Conservation (phyloP, 2,888 invertebrate species). For the Volucella bombylans region DNA sequence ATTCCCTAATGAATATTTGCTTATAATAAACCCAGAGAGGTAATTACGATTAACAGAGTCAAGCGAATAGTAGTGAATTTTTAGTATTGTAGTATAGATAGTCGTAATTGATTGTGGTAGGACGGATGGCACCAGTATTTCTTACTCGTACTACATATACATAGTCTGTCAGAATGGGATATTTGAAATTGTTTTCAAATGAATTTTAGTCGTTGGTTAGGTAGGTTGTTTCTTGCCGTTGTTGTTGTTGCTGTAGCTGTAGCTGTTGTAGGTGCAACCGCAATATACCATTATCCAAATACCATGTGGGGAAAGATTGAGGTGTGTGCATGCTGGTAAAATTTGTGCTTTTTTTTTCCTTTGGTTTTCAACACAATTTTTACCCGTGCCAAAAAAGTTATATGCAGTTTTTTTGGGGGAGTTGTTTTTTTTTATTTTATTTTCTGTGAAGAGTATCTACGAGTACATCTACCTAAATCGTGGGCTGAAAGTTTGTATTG, state of each 20-base stretch:
- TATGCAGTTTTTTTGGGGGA: conserved; percentile 64
- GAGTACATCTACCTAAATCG: conserved; percentile 34
- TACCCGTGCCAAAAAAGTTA: conserved; percentile 64
- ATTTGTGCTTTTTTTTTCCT: background rate
- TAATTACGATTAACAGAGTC: conserved; percentile 36
- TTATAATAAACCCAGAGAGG: conserved; percentile 44
- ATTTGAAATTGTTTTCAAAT: conserved; percentile 63
- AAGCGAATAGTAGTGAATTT: conserved; percentile 8
- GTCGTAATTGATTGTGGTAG: conserved; percentile 53
- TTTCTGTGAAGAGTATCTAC: too few species aligned
- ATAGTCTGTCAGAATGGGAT: conserved; percentile 42
- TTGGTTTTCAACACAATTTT: conserved; percentile 55
- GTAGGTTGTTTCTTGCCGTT: conserved; percentile 37
- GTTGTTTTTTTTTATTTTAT: conserved; percentile 29
- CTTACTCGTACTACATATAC: too few species aligned
- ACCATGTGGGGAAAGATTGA: conserved; percentile 44
- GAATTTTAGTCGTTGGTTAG: conserved; percentile 62
- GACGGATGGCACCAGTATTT: conserved; percentile 16
- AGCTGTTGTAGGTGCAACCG: conserved; percentile 66
- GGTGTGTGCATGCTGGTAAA: conserved; percentile 44
- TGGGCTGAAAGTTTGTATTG: conserved; percentile 52
- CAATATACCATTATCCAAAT: conserved; percentile 26
- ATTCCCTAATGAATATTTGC: conserved; percentile 43
- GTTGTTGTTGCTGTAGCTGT: background rate
- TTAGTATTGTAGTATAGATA: conserved; percentile 24